Percentiles rank a stretch among this genome's conserved stretches.
phyloP scores from a whole-genome alignment of 1,140 invertebrate species.

The Ectropis grisescens region DNA sequence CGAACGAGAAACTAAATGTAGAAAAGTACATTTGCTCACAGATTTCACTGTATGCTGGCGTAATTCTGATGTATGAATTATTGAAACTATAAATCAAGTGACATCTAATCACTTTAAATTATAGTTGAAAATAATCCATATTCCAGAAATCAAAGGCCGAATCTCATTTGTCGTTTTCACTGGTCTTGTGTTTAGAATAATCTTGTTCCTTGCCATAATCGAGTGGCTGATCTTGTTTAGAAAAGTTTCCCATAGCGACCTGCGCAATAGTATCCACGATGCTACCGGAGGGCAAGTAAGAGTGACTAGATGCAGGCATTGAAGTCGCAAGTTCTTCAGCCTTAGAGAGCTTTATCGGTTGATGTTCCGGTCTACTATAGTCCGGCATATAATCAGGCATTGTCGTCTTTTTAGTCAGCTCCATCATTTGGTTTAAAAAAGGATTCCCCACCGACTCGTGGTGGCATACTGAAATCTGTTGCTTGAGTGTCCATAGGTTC shows the following conservation, averaged over 20 bases:
- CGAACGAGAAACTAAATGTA: too few species aligned
- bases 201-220: slow-evolving; percentile 56
- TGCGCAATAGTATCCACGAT: slow-evolving; percentile 58
- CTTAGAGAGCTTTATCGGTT: slow-evolving; percentile 50
- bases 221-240: slow-evolving; percentile 45
- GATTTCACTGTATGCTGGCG: too few species aligned
- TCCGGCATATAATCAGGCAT: slow-evolving; percentile 59
- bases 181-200: slow-evolving; percentile 34
- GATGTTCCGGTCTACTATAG: slow-evolving; percentile 48
- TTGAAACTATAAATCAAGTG: too few species aligned
- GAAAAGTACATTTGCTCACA: too few species aligned
- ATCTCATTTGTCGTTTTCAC: slow-evolving; percentile 40
- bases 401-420: slow-evolving; percentile 65
- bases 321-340: slow-evolving; percentile 39
- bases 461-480: slow-evolving; percentile 49
- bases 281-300: slow-evolving; percentile 48
- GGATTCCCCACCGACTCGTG: slow-evolving; percentile 49
- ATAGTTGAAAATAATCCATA: too few species aligned
- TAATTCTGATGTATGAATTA: too few species aligned
- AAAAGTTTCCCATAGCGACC: slow-evolving; percentile 55
- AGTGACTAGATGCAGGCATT: slow-evolving; percentile 41
- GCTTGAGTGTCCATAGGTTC: slow-evolving; percentile 31
- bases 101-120: too few species aligned
- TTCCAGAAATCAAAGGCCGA: background rate
- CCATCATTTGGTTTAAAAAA: slow-evolving; percentile 67